phyloP scores from a whole-genome alignment of 2,113 vertebrate species.

The Albula goreensis region DNA sequence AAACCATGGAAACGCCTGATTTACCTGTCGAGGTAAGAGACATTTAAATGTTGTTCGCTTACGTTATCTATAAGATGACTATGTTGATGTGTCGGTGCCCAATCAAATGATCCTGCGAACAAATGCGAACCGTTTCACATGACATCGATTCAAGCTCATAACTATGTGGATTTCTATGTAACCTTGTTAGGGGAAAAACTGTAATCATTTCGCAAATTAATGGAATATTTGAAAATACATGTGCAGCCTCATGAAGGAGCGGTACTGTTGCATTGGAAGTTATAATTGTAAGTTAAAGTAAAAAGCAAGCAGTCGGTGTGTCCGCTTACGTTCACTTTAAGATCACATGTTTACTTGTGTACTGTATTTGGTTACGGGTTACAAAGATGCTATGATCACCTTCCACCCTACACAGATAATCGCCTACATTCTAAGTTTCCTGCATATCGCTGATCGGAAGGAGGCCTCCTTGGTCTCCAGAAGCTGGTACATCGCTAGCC shows the following conservation, averaged over 20 bases:
- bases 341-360: not conserved
- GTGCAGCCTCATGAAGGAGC: not conserved
- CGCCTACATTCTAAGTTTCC: constrained; percentile 78
- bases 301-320: not conserved
- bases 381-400: not conserved
- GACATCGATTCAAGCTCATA: too few relatives aligned
- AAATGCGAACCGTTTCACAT: too few relatives aligned
- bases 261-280: not conserved
- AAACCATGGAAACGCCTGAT: constrained; percentile 46
- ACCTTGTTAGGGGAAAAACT: too few relatives aligned
- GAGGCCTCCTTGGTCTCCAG: constrained; percentile 78
- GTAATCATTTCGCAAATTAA: too few relatives aligned
- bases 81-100: too few relatives aligned
- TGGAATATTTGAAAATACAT: not conserved
- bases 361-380: not conserved
- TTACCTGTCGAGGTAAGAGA: constrained; percentile 70
- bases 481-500: constrained; percentile 79
- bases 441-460: constrained; percentile 76
- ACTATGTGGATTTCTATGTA: too few relatives aligned
- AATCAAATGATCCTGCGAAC: too few relatives aligned
- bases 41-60: not conserved
- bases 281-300: not conserved
- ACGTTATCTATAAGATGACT: too few relatives aligned
- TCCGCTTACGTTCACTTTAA: too few relatives aligned
- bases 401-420: constrained; percentile 66